phyloP scores from a whole-genome alignment of 2,888 invertebrate genomes.

The Drosophila longiperda region DNA sequence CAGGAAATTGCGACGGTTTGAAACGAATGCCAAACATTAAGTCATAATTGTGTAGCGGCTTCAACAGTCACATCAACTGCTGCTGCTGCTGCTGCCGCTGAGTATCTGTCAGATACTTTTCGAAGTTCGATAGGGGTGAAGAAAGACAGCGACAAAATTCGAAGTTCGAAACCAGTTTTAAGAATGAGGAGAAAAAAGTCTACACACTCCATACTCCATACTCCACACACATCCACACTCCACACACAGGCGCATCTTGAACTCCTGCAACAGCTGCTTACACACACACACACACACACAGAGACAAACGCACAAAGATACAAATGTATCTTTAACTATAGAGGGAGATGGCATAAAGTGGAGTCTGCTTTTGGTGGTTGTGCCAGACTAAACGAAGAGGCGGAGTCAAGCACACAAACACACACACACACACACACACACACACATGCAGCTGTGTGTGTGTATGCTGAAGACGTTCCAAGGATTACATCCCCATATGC shows the following conservation, averaged over 20 bases:
- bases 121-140: slow-evolving; percentile 64
- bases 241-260: slow-evolving; percentile 12
- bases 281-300: slow-evolving; percentile 13
- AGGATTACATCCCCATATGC: slow-evolving; percentile 44
- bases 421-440: slow-evolving; percentile 3
- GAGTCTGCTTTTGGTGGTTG: slow-evolving; percentile 37
- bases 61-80: background rate
- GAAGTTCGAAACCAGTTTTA: slow-evolving; percentile 73
- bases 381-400: slow-evolving; percentile 49
- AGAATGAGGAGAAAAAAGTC: slow-evolving; percentile 54
- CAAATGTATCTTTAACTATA: slow-evolving; percentile 9
- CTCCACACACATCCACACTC: slow-evolving; percentile 7
- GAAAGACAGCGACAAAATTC: slow-evolving; percentile 25
- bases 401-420: slow-evolving; percentile 56
- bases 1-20: slow-evolving; percentile 72
- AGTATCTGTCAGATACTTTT: slow-evolving; percentile 73
- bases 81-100: slow-evolving; percentile 5
- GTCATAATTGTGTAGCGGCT: slow-evolving; percentile 70
- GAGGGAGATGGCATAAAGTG: slow-evolving; percentile 40
- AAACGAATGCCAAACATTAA: slow-evolving; percentile 73
- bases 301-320: slow-evolving; percentile 13
- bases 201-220: slow-evolving; percentile 35
- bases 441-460: slow-evolving; percentile 1
- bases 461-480: slow-evolving; percentile 32
- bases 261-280: slow-evolving; percentile 28